Base-by-base conservation (phyloP, 1,140 invertebrate genomes). In the Parasteatoda tepidariorum region DNA sequence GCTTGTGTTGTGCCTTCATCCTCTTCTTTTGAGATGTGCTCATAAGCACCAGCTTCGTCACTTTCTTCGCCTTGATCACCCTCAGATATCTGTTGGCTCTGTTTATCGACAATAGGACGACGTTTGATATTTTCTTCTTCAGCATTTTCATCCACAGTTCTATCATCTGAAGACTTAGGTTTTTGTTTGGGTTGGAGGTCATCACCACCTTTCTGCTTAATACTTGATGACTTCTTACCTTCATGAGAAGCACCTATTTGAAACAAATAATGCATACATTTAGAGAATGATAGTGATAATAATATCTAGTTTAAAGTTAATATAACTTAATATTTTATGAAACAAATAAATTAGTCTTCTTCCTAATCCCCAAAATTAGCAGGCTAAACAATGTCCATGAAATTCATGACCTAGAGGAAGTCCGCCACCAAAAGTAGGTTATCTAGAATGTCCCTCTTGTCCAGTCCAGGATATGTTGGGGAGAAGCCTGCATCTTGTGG, bases 11-110 rank as follows among this genome's bases (percentile, higher is more conserved):
- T 85, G 9, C 89, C 85, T 33, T 93, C 92, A n/a, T n/a, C n/a
- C 79, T 94, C 93, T 0, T 94, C 91, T 85, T 96, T 92, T 85
- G 94, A 93, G 0, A 98, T 93, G 88, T 98, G 96, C 89, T 97
- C 93, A 88, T 94, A 97, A 57, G 94, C 90, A 64, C 96, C 94
- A 2, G 93, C 84, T 57, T 31, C 33, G 0, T 55, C 24, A 73
- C 33, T 83, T 6, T 84, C 54, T 64, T 74, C 76, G 2, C 59
- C 30, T 24, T 48, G 11, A 34, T 31, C 6, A 30, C 22, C 18
- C 3, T 57, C 26, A 76, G 48, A 64, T 70, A 91, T 31, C 92
- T 90, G 55, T 9, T 88, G 86, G 6, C 91, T 88, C 2, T 90
- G 87, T 9, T 91, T 87, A 7, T 91, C 87, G 15, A 68, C 71